Evolutionary conservation across 2,797 vertebrate genomes (phyloP).

Genomic region (Hyperoplus lanceolatus): DNA sequence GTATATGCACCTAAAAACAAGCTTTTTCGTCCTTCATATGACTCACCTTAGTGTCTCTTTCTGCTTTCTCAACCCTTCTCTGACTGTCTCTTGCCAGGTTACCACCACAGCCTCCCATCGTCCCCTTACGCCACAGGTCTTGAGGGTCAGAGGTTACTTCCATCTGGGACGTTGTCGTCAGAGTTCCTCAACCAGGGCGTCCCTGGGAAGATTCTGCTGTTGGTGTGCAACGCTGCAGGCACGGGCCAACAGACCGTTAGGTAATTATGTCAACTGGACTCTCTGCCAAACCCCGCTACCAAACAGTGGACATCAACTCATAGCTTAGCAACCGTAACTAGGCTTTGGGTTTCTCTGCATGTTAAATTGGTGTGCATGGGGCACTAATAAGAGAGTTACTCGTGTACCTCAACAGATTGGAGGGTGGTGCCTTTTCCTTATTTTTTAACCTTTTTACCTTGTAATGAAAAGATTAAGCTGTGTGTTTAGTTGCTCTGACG

Average conservation of each 20-base stretch:
- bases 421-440: background rate
- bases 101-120: slow-evolving; percentile 89
- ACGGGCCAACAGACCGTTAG: slow-evolving; percentile 87
- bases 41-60: background rate
- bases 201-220: slow-evolving; percentile 86
- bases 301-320: background rate
- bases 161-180: slow-evolving; percentile 84
- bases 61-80: slow-evolving; percentile 9
- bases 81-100: slow-evolving; percentile 77
- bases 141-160: slow-evolving; percentile 80
- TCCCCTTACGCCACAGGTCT: slow-evolving; percentile 83
- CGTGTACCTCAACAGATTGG: background rate
- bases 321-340: background rate
- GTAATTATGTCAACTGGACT: slow-evolving; percentile 75
- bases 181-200: slow-evolving; percentile 86
- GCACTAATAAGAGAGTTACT: background rate
- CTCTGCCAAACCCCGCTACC: background rate
- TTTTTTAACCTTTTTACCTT: background rate
- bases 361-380: background rate
- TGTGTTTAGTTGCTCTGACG: background rate
- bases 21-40: background rate
- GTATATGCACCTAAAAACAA: background rate
- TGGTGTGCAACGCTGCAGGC: slow-evolving; percentile 92
- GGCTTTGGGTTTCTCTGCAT: background rate
- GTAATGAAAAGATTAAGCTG: background rate